These are phyloP conservation scores for Channa striata DNA, from an alignment of 2,797 vertebrate genomes.

Conservation along the genomic window DNA sequence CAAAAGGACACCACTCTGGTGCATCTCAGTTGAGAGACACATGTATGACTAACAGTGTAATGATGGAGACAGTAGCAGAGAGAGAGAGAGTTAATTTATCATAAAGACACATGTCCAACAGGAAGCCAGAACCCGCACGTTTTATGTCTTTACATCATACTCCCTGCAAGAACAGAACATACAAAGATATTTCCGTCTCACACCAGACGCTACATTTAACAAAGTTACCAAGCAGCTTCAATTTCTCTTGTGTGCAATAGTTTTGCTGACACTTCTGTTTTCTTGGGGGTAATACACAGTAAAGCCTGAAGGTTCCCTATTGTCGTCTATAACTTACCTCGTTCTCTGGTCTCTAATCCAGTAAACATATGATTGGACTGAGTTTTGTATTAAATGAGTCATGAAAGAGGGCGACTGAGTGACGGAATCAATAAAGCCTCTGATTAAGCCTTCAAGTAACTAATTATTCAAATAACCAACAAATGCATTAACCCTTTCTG, in stretches of 20 bases:
- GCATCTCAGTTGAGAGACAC: no score
- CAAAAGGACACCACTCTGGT: conserved; percentile 3
- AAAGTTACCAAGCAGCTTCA: background rate
- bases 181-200: background rate
- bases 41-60: no score
- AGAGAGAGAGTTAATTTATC: no score
- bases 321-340: background rate
- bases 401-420: background rate
- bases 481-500: background rate
- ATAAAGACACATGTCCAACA: no score
- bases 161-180: no score
- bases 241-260: background rate
- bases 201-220: background rate
- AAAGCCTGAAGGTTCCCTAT: background rate
- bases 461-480: background rate
- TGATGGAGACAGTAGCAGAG: no score
- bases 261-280: background rate
- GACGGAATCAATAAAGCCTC: conserved; percentile 3
- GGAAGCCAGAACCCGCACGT: no score
- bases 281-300: conserved; percentile 7
- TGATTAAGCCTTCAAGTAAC: background rate
- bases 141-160: no score
- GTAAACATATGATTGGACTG: background rate
- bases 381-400: background rate
- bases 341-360: background rate